These are phyloP conservation scores for Drosophila hawaiiensis DNA, from an alignment of 2,888 invertebrate species.

Conservation along the genomic window DNA sequence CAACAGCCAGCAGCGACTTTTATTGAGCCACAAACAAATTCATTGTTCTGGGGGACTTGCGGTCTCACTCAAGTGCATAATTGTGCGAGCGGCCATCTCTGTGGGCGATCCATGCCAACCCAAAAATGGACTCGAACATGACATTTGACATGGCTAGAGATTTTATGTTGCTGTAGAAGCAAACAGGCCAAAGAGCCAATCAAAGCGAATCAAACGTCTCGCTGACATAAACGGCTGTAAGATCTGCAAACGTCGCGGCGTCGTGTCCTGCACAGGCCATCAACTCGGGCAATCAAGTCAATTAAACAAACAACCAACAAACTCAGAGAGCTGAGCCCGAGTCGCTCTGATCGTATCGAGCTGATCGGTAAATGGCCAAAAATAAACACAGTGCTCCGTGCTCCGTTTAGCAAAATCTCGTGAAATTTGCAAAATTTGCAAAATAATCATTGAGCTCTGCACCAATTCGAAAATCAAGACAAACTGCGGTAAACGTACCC, in stretches of 20 bases:
- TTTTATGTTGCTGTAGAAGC: neutral
- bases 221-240: slow-evolving; percentile 60
- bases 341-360: slow-evolving; percentile 39
- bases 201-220: slow-evolving; percentile 37
- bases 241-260: slow-evolving; percentile 29
- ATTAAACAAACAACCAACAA: slow-evolving; percentile 73
- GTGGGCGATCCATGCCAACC: slow-evolving; percentile 51
- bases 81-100: slow-evolving; percentile 23
- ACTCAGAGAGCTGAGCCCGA: slow-evolving; percentile 9
- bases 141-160: slow-evolving; percentile 68
- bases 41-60: slow-evolving; percentile 59
- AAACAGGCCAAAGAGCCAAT: slow-evolving; percentile 23
- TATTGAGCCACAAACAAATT: slow-evolving; percentile 52
- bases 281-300: slow-evolving; percentile 77
- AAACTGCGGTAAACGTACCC: slow-evolving; percentile 38
- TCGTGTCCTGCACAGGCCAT: slow-evolving; percentile 67
- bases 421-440: slow-evolving; percentile 62
- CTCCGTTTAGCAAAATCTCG: slow-evolving; percentile 28
- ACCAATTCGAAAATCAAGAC: slow-evolving; percentile 71
- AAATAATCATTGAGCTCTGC: slow-evolving; percentile 62
- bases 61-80: slow-evolving; percentile 52
- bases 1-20: slow-evolving; percentile 32
- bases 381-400: slow-evolving; percentile 44
- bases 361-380: slow-evolving; percentile 40
- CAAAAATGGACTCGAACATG: slow-evolving; percentile 46